A percentile compares a stretch with the other conserved stretches of the same genome.
Evolutionary conservation across 2,113 vertebrate species (phyloP).

Genomic region (Solea senegalensis): DNA sequence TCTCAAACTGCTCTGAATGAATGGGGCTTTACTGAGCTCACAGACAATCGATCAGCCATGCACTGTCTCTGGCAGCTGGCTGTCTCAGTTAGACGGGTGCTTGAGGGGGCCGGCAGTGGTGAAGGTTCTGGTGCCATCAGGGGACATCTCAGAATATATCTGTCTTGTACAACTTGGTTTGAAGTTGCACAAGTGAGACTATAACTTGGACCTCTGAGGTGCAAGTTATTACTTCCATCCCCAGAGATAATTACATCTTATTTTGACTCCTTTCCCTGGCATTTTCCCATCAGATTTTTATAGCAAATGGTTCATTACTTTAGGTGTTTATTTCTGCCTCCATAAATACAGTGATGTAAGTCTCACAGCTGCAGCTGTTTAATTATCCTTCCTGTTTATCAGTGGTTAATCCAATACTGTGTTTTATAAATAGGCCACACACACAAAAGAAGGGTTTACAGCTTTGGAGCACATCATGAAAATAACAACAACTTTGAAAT

Average conservation of each 20-base stretch:
- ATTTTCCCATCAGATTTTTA: background rate
- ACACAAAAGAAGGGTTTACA: background rate
- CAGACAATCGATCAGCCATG: slow-evolving; percentile 64
- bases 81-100: slow-evolving; percentile 55
- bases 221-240: background rate
- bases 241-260: slow-evolving; percentile 4
- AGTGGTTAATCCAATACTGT: background rate
- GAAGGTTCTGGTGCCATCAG: slow-evolving; percentile 28
- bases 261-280: background rate
- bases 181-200: slow-evolving; percentile 20
- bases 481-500: background rate
- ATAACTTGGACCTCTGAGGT: slow-evolving; percentile 11
- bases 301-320: background rate
- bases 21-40: slow-evolving; percentile 41
- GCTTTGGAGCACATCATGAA: too few relatives aligned
- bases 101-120: background rate
- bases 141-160: slow-evolving; percentile 41
- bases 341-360: background rate
- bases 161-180: slow-evolving; percentile 28
- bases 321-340: background rate
- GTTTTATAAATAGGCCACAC: background rate
- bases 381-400: background rate
- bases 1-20: slow-evolving; percentile 43
- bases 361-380: background rate
- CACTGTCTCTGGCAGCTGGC: slow-evolving; percentile 43